Evolutionary conservation across 92 coral and sea anemone species (phyloP), one percentile per base, ranked within the genome.

Genomic region (Epizoanthus rinbou): DNA sequence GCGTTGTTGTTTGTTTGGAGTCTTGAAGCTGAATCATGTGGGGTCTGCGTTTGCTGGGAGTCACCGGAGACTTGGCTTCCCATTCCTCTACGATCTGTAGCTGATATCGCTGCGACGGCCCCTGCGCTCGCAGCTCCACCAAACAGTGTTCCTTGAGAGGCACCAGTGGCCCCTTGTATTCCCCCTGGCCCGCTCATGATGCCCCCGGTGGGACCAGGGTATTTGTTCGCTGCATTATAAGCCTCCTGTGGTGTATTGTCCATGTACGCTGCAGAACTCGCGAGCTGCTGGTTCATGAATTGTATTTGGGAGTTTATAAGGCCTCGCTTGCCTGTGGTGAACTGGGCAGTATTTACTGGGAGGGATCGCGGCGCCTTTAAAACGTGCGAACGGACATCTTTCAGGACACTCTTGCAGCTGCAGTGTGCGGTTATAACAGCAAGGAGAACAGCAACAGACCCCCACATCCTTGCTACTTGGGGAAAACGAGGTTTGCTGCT

Each of bases 331-430:
- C 41, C 82, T 37, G 69, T 59, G 57, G 58, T 76, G 37, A 58
- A 59, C 24, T 60, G 71, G 15, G 72, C 82, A 11, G 56, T 78
- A 14, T 43, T 78, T 4, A 57, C 72, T 7, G 64, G 71, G 57
- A 43, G 6, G 4, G 82, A 57, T 3, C 63, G 58, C 41, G 82
- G 82, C 16, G 58, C 57, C 65, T 78, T 78, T 33, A 59, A 37
- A 28, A 78, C 70, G 60, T 59, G 82, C 31, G 82, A 78, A 41
- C 71, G 82, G 17, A 15, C 57, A 3, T 41, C 82, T 17, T 60
- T 78, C 37, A 17, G 45, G 9, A 60, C 65, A 76, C 82, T 76
- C 82, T 78, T 78, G 82, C 82, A 41, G 72, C 71, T 60, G 15
- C 82, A 78, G 13, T n/a, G 71, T 13, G 72, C 41, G 8, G 47